Base-by-base conservation (phyloP, 1,140 invertebrate genomes). In the Helicoverpa zea region DNA sequence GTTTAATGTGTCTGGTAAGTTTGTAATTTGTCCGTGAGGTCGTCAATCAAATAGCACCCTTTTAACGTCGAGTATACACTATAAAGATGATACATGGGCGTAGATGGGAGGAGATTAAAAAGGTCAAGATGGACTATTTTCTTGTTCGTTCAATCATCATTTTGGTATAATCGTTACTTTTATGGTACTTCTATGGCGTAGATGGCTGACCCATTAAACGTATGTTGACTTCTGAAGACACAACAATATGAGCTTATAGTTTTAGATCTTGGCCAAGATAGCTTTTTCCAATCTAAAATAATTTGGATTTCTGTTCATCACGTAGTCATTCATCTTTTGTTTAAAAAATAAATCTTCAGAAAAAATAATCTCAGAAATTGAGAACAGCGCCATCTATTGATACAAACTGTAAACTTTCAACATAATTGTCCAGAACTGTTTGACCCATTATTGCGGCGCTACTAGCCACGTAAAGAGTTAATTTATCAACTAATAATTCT, bases 11-110 rank as follows among this genome's bases (percentile, higher is more conserved):
- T 18, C n/a, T 11, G 56, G 23, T 79, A 63, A n/a, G 43, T 59
- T 14, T 54, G 35, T 49, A 70, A 54, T 58, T 59, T 59, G 58
- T 43, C 56, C 29, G 11, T 58, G 23, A 23, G 73, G 63, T 81
- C 80, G 74, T 81, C 74, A 56, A 81, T 81, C 80, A 81, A 76
- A 70, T 23, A 64, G 30, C 63, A 77, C 73, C 73, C 73, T 81
- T 81, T 81, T 81, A 77, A 59, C 80, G 80, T 81, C 80, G 68
- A 59, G 58, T 61, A 29, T 56, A 72, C 74, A 81, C 63, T 81
- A 72, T 77, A 81, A 77, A 77, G 77, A 80, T 80, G 79, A 80
- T 64, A 77, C 75, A 77, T 77, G n/a, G 75, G 3, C 58, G 58
- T 35, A 30, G 59, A 66, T 77, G 75, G 66, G 59, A 47, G 43